phyloP scores from a whole-genome alignment of 2,888 invertebrate species.

The Folsomia manolachei region DNA sequence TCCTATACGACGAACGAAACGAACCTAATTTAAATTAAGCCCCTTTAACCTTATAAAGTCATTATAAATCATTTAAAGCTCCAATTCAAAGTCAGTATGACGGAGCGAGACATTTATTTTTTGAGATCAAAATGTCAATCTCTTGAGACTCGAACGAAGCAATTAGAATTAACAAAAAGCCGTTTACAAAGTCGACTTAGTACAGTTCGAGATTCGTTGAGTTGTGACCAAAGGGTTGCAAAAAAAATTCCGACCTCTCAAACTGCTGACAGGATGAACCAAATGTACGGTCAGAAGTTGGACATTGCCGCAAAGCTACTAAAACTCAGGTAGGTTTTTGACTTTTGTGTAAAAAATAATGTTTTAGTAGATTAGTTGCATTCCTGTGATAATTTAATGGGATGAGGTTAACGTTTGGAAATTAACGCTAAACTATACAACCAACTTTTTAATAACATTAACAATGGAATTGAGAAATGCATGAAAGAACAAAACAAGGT shows the following conservation, averaged over 20 bases:
- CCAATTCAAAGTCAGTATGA: slow-evolving; percentile 9
- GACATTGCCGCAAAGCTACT: slow-evolving; percentile 26
- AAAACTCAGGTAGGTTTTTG: slow-evolving; percentile 29
- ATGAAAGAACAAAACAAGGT: background rate
- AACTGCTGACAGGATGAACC: too few relatives aligned
- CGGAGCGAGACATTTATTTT: slow-evolving; percentile 34
- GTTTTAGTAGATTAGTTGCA: background rate
- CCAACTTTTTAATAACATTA: background rate
- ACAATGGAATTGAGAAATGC: too few relatives aligned
- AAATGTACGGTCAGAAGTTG: slow-evolving; percentile 11
- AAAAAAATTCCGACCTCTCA: background rate
- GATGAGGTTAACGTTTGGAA: background rate
- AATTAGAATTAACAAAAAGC: slow-evolving; percentile 29
- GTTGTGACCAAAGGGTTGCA: slow-evolving; percentile 17
- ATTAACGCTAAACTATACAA: background rate
- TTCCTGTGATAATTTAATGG: too few relatives aligned
- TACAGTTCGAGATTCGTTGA: slow-evolving; percentile 24
- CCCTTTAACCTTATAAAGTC: background rate
- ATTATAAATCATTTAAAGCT: too few relatives aligned
- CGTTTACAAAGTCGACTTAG: slow-evolving; percentile 37
- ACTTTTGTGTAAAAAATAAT: background rate
- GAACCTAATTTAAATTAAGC: background rate
- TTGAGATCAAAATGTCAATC: slow-evolving; percentile 37
- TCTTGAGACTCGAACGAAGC: slow-evolving; percentile 38
- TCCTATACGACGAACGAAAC: background rate